phyloP scores from a whole-genome alignment of 1,140 invertebrate genomes.

The Aphaenogaster ashmeadi region DNA sequence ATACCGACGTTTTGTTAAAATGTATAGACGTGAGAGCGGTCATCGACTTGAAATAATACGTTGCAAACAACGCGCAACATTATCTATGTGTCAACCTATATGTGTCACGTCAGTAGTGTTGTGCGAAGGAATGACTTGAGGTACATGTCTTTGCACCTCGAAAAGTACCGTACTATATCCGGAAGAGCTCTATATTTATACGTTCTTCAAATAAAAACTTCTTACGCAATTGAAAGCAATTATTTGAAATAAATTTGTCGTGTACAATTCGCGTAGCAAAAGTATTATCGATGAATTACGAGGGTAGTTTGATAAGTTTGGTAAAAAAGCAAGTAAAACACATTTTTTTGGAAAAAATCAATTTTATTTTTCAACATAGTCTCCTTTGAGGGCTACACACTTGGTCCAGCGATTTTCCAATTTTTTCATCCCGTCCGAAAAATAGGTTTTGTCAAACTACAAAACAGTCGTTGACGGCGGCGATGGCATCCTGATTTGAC shows the following conservation, averaged over 20 bases:
- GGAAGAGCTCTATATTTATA: slow-evolving; percentile 3
- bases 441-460: too few relatives aligned
- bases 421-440: too few relatives aligned
- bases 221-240: background rate
- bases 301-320: too few relatives aligned
- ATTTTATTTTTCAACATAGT: too few relatives aligned
- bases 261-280: background rate
- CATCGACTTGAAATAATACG: slow-evolving; percentile 44
- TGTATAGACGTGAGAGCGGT: slow-evolving; percentile 5
- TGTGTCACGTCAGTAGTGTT: background rate
- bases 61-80: background rate
- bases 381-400: too few relatives aligned
- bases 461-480: too few relatives aligned
- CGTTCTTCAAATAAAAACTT: slow-evolving; percentile 11
- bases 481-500: too few relatives aligned
- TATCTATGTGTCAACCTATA: background rate
- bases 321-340: too few relatives aligned
- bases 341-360: too few relatives aligned
- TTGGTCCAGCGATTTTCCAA: too few relatives aligned
- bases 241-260: background rate
- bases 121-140: background rate
- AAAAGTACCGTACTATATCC: background rate
- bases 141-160: background rate
- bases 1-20: slow-evolving; percentile 25
- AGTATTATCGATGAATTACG: background rate